Evolutionary conservation across 2,888 invertebrate genomes (phyloP).

Genomic region (Masnerella sp.): DNA sequence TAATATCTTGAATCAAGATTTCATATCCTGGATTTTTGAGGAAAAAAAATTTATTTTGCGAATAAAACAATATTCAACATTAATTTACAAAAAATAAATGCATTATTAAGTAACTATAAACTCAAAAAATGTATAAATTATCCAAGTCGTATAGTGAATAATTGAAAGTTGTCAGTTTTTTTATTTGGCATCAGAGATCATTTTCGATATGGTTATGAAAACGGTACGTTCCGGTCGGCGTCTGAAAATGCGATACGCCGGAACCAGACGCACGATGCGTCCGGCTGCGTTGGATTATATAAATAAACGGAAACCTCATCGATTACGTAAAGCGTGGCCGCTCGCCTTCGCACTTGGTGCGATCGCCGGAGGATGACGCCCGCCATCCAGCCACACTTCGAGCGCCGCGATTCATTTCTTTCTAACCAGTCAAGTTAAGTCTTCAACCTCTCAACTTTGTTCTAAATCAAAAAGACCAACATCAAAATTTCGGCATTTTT

Average conservation of each 20-base stretch:
- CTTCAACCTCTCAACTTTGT: no score
- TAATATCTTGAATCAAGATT: no score
- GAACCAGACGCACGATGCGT: conserved; percentile 53
- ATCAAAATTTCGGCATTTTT: no score
- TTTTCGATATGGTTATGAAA: conserved; percentile 43
- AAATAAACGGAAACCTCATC: conserved; percentile 54
- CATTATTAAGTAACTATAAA: no score
- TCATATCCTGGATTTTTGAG: no score
- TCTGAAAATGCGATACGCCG: conserved; percentile 54
- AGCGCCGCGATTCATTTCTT: not conserved
- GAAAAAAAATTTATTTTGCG: no score
- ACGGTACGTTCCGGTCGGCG: conserved; percentile 45
- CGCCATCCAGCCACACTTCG: conserved; percentile 13
- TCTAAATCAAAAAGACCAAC: no score
- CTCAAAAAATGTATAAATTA: no score
- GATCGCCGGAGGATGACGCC: conserved; percentile 34
- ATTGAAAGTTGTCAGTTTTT: not conserved
- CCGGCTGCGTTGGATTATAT: conserved; percentile 52
- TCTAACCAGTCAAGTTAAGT: conserved; percentile 14
- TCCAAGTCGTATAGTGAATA: no score
- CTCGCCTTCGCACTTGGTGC: conserved; percentile 40
- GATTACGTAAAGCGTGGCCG: conserved; percentile 52
- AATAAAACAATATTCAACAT: no score
- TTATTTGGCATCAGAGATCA: not conserved
- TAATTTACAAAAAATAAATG: no score